Evolutionary conservation across 2,113 vertebrate genomes (phyloP).

Genomic region (Polypterus bichir): DNA sequence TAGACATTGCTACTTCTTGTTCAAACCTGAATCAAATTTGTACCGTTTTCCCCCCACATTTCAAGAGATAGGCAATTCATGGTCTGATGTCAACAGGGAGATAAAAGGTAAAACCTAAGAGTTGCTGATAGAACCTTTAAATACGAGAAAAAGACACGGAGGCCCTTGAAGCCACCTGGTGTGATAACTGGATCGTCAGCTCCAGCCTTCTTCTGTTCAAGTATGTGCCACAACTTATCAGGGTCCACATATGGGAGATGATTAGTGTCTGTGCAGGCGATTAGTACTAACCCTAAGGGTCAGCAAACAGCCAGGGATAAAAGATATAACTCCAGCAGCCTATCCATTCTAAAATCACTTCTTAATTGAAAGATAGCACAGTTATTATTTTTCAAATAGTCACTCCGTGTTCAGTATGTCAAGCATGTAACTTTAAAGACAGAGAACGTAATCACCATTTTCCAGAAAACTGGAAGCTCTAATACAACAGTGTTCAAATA

Average conservation of each 20-base stretch:
- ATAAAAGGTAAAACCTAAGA: slow-evolving; percentile 87
- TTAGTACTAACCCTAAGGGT: slow-evolving; percentile 81
- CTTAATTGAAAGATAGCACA: slow-evolving; percentile 71
- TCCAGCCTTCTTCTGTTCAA: slow-evolving; percentile 71
- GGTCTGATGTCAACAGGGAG: slow-evolving; percentile 90
- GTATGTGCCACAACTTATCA: slow-evolving; percentile 96
- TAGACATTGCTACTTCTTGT: too few species aligned
- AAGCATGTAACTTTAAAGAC: slow-evolving; percentile 42
- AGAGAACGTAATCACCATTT: slow-evolving; percentile 28
- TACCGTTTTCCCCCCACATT: slow-evolving; percentile 64
- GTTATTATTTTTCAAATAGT: slow-evolving; percentile 46
- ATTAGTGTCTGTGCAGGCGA: slow-evolving; percentile 90
- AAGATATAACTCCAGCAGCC: slow-evolving; percentile 82
- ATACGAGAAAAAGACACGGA: slow-evolving; percentile 66
- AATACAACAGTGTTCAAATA: background rate
- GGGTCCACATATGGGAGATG: slow-evolving; percentile 93
- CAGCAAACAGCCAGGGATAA: slow-evolving; percentile 88
- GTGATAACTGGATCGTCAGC: slow-evolving; percentile 85
- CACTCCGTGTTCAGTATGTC: slow-evolving; percentile 43
- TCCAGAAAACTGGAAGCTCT: background rate
- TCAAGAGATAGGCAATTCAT: slow-evolving; percentile 84
- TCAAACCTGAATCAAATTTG: slow-evolving; percentile 79
- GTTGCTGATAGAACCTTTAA: slow-evolving; percentile 84
- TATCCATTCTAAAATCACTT: slow-evolving; percentile 85
- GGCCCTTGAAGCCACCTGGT: slow-evolving; percentile 84